These are phyloP conservation scores for Enteromius paludinosus DNA, from an alignment of 2,797 vertebrate genomes.

Conservation along the genomic window DNA sequence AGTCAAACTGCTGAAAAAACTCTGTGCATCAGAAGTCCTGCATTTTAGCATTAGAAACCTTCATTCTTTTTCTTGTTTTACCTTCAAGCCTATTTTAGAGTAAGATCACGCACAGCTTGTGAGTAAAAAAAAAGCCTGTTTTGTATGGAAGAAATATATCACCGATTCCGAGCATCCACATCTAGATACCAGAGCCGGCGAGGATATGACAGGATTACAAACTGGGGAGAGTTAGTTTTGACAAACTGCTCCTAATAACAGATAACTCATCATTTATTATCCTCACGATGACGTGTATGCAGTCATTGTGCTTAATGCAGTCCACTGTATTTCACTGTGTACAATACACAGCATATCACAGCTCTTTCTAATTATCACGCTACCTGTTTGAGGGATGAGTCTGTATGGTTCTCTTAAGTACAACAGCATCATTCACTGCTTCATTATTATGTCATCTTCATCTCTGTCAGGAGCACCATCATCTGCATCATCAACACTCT, in stretches of 20 bases:
- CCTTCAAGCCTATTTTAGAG: constrained; percentile 35
- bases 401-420: not conserved
- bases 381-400: constrained; percentile 17
- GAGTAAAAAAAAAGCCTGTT: constrained; percentile 1
- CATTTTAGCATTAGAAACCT: not conserved
- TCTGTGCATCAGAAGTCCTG: constrained; percentile 20
- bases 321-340: constrained; percentile 48
- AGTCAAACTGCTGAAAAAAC: not conserved
- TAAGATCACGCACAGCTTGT: constrained; percentile 21
- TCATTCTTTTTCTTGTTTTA: constrained; percentile 13
- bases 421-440: constrained; percentile 10
- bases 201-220: constrained; percentile 52
- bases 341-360: constrained; percentile 13
- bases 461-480: not conserved
- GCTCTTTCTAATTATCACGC: constrained; percentile 32
- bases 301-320: constrained; percentile 54
- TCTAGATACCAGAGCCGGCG: constrained; percentile 17
- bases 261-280: constrained; percentile 60
- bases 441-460: not conserved
- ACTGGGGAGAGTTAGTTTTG: constrained; percentile 7
- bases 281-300: constrained; percentile 47
- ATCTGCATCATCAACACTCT: not conserved
- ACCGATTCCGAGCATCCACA: constrained; percentile 27
- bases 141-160: constrained; percentile 42
- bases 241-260: constrained; percentile 51